Evolutionary conservation across 2,888 invertebrate genomes (phyloP), one percentile per base, ranked within the genome.

Genomic region (Andrena marginata): DNA sequence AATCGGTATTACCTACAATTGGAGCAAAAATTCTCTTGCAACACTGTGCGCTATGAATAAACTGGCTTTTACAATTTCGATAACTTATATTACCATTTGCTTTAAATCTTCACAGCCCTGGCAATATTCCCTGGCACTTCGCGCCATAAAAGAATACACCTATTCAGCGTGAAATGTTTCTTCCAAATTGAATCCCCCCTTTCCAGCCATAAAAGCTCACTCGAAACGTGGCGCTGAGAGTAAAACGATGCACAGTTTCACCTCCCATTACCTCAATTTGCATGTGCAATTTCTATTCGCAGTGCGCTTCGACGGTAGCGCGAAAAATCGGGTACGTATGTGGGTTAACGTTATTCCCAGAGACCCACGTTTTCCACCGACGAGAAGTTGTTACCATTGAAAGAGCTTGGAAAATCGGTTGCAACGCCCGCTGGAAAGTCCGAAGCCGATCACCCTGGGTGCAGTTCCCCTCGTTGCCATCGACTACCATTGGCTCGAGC

Each of bases 181-280:
- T 42, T 23, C 23, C 23, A 4, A 64, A 48, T 26, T 7, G 69
- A 64, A 56, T 75, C 35, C 79, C 79, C 16, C 69, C 68, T 29
- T 42, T 49, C 16, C 16, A 7, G 49, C 10, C 23, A 10, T n/a
- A 23, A 33, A 72, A 42, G 20, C 23, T 2, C 31, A 4, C 20
- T 4, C 23, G 16, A 59, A 56, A 7, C 23, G n/a, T 16, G 6
- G 26, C 31, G 48, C 10, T 20, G 10, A 4, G 4, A 3, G 42
- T 13, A 31, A 59, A 59, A 64, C 13, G 16, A 13, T 7, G 2
- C 4, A 10, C 29, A 13, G 48, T 77, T 77, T 59, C 62, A 33
- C 23, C 31, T 42, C 48, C 33, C 26, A 56, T 31, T 23, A 26
- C 23, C 23, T 23, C 16, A 5, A 56, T 64, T 70, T 79, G 1